A percentile compares a stretch with the other conserved stretches of the same genome.
These are phyloP conservation scores for Drosophila basisetae DNA, from an alignment of 2,888 invertebrate species.

Conservation along the genomic window DNA sequence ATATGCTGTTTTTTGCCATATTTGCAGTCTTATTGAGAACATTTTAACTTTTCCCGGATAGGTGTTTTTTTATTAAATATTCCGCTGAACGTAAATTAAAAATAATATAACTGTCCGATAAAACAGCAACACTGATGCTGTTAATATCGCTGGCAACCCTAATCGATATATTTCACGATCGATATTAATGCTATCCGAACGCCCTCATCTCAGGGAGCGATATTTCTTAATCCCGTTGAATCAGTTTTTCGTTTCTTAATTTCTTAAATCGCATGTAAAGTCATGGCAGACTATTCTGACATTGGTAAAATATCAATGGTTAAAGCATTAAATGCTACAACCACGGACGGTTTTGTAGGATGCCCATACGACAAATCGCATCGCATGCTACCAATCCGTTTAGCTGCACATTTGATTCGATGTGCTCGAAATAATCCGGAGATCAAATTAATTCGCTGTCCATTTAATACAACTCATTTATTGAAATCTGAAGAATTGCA, in stretches of 20 bases:
- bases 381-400: slow-evolving; percentile 85
- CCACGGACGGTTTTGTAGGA: background rate
- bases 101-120: background rate
- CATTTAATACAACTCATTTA: slow-evolving; percentile 87
- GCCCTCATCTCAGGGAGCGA: background rate
- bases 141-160: background rate
- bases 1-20: background rate
- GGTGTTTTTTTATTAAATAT: background rate
- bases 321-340: background rate
- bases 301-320: background rate
- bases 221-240: background rate
- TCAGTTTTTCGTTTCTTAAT: background rate
- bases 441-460: slow-evolving; percentile 85
- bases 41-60: background rate
- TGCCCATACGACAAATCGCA: slow-evolving; percentile 87
- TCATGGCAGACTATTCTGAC: background rate
- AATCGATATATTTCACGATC: background rate
- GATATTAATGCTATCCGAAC: background rate
- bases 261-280: background rate
- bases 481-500: slow-evolving; percentile 86
- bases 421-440: slow-evolving; percentile 86
- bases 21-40: background rate
- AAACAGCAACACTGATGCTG: background rate
- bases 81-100: background rate
- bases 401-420: slow-evolving; percentile 87